Evolutionary conservation across 2,797 vertebrate genomes (phyloP), one percentile per base, ranked within the genome.

Genomic region (Malurus splendens): DNA sequence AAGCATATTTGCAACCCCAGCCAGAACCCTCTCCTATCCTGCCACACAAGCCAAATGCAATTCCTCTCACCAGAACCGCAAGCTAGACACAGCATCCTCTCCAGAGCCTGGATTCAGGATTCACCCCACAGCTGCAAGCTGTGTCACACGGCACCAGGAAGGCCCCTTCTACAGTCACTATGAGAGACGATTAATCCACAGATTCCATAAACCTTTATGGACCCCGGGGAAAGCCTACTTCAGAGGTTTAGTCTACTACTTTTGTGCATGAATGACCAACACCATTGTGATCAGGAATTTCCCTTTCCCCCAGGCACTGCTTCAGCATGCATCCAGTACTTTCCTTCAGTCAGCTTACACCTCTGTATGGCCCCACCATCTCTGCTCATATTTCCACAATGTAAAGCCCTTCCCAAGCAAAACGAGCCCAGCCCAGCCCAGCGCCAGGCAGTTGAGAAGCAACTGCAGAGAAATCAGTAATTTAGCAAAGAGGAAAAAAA

Each of bases 271-370:
- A 47, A 54, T 8, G 2, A 74, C 9, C 24, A 30, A 56, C 18
- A 30, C 14, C n/a, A 50, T 17, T 62, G 24, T 18, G 10, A 27
- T 4, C 2, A 47, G 28, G 8, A 62, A n/a, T 23, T 23, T 33
- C 33, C 38, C 45, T 27, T n/a, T 48, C 44, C 7, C 10, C 32
- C 2, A 1, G 5, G 14, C 32, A 51, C 23, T 22, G 9, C 41
- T 74, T 41, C 39, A 24, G 36, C 27, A 61, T 19, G 13, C 19
- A 36, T 4, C 12, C 28, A 56, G 39, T 7, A 41, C 32, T 57
- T 65, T 33, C 36, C 42, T 78, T 36, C 3, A 3, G 14, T 10
- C 32, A n/a, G 9, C 10, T 55, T 38, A 36, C 0, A 0, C 36
- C 28, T 64, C 57, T 18, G 1, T 3, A 13, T 10, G 60, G 16